Conservation (phyloP, 2,888 invertebrate species). For the Ferrisia virgata region DNA sequence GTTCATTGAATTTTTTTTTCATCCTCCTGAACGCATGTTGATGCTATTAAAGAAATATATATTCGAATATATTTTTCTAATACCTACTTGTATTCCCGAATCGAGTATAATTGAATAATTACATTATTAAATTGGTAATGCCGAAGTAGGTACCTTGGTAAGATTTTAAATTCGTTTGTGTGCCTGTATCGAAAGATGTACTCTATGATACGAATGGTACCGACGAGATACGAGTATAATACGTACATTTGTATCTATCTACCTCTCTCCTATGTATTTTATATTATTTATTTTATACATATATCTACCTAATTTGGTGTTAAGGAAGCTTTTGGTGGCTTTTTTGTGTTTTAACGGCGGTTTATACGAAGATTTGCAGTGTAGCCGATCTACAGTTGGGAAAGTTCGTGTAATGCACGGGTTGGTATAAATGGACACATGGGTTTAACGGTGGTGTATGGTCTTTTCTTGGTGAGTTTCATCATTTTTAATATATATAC, state of each 20-base stretch:
- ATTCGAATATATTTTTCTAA: neutral
- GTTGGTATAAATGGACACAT: constrained; percentile 45
- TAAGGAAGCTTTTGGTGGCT: constrained; percentile 44
- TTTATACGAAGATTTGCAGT: constrained; percentile 41
- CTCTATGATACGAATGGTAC: neutral
- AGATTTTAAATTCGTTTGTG: neutral
- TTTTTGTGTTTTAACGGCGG: constrained; percentile 43
- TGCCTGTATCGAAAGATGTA: neutral
- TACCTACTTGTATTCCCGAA: neutral
- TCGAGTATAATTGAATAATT: too few species aligned
- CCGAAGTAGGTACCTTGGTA: too few species aligned
- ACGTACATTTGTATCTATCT: neutral
- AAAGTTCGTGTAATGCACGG: constrained; percentile 43
- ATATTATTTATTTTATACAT: neutral
- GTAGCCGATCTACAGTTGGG: constrained; percentile 18
- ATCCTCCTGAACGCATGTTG: neutral
- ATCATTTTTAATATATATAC: neutral
- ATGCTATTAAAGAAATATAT: too few species aligned
- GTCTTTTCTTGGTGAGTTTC: constrained; percentile 46
- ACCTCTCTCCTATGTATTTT: neutral
- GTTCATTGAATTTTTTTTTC: neutral
- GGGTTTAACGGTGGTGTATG: constrained; percentile 46
- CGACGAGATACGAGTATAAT: neutral
- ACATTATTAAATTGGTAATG: too few species aligned
- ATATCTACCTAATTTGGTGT: constrained; percentile 38